Percentiles rank a stretch among this genome's conserved stretches.
phyloP scores from a whole-genome alignment of 2,888 invertebrate species.

The Petrolisthes cinctipes region DNA sequence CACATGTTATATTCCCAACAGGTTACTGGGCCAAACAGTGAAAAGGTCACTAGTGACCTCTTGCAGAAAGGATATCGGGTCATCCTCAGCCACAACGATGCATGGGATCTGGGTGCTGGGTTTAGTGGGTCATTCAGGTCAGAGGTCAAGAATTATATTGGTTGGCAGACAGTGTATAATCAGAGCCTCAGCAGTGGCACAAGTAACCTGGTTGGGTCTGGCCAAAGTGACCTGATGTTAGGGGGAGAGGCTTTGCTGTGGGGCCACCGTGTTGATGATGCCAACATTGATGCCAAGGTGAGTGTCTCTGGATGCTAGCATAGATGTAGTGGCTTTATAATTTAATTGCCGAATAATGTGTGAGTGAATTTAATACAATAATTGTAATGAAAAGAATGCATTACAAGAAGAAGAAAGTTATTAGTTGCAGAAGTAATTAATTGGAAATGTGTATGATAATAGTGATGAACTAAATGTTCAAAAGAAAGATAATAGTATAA shows the following conservation, averaged over 20 bases:
- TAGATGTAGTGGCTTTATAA: no score
- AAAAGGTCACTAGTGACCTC: conserved; percentile 5
- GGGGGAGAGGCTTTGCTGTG: conserved; percentile 88
- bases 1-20: neutral
- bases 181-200: conserved; percentile 75
- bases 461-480: neutral
- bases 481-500: no score
- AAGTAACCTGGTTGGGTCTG: conserved; percentile 69
- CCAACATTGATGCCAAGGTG: conserved; percentile 58
- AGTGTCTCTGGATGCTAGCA: neutral
- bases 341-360: no score
- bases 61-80: conserved; percentile 68
- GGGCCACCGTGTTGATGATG: conserved; percentile 83
- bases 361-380: no score
- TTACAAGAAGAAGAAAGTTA: no score
- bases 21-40: neutral
- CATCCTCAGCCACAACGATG: conserved; percentile 89
- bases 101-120: conserved; percentile 87
- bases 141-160: conserved; percentile 83
- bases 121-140: neutral
- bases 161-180: conserved; percentile 88
- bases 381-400: no score
- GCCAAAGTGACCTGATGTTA: conserved; percentile 71
- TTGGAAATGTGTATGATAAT: neutral
- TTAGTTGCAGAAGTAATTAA: neutral